Percentiles rank a stretch among this genome's conserved stretches.
Conservation (phyloP, 1,140 invertebrate species). For the Neodiprion virginianus region DNA sequence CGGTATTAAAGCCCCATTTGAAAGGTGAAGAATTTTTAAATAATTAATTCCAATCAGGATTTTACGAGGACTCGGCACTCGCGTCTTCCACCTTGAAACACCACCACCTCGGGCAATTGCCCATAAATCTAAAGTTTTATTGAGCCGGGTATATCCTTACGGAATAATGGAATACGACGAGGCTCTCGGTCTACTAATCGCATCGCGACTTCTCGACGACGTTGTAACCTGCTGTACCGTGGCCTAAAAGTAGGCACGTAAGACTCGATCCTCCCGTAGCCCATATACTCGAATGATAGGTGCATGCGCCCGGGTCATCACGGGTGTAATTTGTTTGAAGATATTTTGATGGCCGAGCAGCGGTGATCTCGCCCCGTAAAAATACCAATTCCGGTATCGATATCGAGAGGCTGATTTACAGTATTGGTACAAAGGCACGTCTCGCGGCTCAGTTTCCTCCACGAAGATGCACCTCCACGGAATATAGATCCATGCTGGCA, state of each 20-base stretch:
- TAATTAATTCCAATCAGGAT: constrained; percentile 3
- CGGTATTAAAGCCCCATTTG: background rate
- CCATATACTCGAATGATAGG: background rate
- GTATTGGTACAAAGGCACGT: too few relatives aligned
- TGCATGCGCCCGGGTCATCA: background rate
- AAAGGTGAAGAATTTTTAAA: background rate
- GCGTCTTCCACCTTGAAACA: background rate
- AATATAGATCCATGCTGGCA: too few relatives aligned
- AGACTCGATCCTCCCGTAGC: background rate
- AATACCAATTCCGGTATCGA: background rate
- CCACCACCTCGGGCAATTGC: constrained; percentile 17
- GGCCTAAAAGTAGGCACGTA: too few relatives aligned
- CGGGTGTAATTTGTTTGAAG: constrained; percentile 1
- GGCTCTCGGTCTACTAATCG: background rate
- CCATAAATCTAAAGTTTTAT: constrained; percentile 25
- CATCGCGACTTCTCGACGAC: too few relatives aligned
- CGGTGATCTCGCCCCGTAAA: background rate
- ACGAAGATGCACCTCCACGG: too few relatives aligned
- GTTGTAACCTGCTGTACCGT: too few relatives aligned
- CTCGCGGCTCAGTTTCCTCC: too few relatives aligned
- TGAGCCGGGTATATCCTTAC: constrained; percentile 10
- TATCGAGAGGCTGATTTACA: background rate
- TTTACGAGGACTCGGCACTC: background rate
- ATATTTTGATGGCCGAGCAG: background rate
- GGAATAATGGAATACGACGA: constrained; percentile 9